Evolutionary conservation across 2,797 vertebrate species (phyloP), one percentile per base, ranked within the genome.

Genomic region (Acrossocheilus fasciatus): DNA sequence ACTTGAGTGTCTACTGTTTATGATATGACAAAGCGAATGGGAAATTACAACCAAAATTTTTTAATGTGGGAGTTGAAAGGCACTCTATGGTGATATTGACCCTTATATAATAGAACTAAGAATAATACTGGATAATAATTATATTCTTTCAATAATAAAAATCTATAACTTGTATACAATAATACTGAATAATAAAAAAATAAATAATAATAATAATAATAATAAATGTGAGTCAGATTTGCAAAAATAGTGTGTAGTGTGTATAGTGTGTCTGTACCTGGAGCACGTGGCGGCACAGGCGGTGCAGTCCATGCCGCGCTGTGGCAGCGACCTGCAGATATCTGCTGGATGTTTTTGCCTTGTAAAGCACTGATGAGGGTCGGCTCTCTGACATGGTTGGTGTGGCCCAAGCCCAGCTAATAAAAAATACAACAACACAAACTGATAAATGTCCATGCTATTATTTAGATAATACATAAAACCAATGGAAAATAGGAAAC

Each of bases 321-420:
- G 91, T 96, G 96, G 88, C 96, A 96, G 85, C 96, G 96, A 34
- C 96, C 96, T 36, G 94, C 96, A 18, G 96, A 96, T 87, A 96
- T 95, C 93, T 96, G 96, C 76, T 90, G 90, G 77, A 96, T 95
- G 84, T 92, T 96, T 89, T 95, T 96, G 47, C 95, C 95, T 82
- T 96, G 95, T 18, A 96, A 94, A 74, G 91, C 88, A 2, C 93
- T 93, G 50, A 96, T 76, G n/a, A 96, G 92, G 0, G 91, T 94
- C 26, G 96, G 95, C 90, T 96, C 96, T 89, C 95, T 95, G 83
- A 96, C 93, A 17, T 91, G 93, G 88, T 94, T 96, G n/a, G 93
- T 87, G 92, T 96, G 96, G 72, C 94, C 96, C 34, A 96, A 91
- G 62, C 96, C 96, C 23, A 96, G 95, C 96, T 96, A 59, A 34